A percentile compares a stretch with the other conserved stretches of the same genome.
phyloP scores from a whole-genome alignment of 2,888 invertebrate species.

The Digitonthophagus gazella region DNA sequence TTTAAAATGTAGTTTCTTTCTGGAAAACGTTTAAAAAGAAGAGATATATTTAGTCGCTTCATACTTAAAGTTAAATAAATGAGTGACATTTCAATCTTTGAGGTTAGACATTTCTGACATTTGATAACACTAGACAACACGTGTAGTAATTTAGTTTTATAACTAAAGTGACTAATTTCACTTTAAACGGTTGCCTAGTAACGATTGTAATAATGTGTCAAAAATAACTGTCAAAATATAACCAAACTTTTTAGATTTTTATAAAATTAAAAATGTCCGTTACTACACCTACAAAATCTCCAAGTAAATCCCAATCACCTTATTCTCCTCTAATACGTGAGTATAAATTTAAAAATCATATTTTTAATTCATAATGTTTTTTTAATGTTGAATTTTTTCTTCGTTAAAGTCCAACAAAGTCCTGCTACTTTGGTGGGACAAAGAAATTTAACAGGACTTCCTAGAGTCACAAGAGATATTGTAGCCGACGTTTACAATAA shows the following conservation, averaged over 20 bases:
- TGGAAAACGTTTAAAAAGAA: neutral
- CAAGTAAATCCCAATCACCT: neutral
- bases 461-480: conserved; percentile 57
- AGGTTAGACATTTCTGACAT: neutral
- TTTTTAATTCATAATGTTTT: too few relatives aligned
- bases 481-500: conserved; percentile 56
- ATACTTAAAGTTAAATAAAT: neutral
- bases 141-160: neutral
- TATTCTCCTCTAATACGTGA: conserved; percentile 19
- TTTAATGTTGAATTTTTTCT: conserved; percentile 11
- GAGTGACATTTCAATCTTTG: neutral
- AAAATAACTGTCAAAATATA: neutral
- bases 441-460: conserved; percentile 58
- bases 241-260: neutral
- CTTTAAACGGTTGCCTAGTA: neutral
- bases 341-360: neutral
- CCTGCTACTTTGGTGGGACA: conserved; percentile 46
- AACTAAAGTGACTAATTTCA: neutral
- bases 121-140: neutral
- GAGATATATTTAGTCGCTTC: neutral
- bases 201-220: too few relatives aligned
- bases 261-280: conserved; percentile 13
- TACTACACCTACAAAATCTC: conserved; percentile 21
- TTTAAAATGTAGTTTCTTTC: conserved; percentile 5
- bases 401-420: conserved; percentile 48